phyloP scores from a whole-genome alignment of 2,797 vertebrate species.

The Dermochelys coriacea region DNA sequence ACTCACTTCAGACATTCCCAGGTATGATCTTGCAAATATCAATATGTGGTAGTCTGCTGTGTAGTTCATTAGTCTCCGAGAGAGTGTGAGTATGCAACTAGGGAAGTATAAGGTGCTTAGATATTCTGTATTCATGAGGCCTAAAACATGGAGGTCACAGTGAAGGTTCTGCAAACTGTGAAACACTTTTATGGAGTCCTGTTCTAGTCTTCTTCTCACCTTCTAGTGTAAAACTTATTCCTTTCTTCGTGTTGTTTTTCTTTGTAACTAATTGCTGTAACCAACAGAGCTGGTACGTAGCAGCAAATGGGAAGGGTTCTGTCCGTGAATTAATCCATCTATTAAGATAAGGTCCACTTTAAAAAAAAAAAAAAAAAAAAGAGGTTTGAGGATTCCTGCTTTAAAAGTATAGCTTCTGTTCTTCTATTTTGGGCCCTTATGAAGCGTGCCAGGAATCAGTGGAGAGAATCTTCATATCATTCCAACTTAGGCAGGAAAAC shows the following conservation, averaged over 20 bases:
- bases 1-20: conserved; percentile 94
- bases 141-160: neutral
- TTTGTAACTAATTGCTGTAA: neutral
- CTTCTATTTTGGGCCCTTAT: neutral
- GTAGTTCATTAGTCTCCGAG: neutral
- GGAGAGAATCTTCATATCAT: neutral
- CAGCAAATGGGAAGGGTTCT: neutral
- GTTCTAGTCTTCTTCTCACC: neutral
- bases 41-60: rapidly evolving
- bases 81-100: neutral
- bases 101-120: neutral
- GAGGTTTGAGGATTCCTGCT: neutral
- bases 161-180: neutral
- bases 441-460: neutral
- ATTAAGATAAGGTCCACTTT: neutral
- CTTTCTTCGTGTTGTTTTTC: neutral
- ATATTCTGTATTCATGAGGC: neutral
- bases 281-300: rapidly evolving
- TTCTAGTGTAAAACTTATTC: neutral
- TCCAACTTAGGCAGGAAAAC: neutral
- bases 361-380: too few species aligned
- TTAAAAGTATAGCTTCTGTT: neutral
- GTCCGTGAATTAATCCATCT: rapidly evolving
- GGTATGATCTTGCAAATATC: conserved; percentile 75
- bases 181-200: neutral